Evolutionary conservation across 2,797 vertebrate genomes (phyloP), one percentile per base, ranked within the genome.

Genomic region (Chelonia mydas): DNA sequence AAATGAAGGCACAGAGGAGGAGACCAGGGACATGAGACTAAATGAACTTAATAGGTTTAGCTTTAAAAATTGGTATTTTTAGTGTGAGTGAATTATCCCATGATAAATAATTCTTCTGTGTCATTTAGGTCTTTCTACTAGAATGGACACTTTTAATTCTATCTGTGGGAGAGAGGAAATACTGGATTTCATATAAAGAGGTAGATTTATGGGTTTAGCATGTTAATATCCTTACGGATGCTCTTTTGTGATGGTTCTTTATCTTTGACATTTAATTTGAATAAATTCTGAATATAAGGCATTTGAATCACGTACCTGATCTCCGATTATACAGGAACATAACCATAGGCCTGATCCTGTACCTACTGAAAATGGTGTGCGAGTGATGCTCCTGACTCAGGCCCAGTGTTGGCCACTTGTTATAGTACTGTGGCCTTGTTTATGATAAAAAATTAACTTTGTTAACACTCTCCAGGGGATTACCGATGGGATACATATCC

Each of bases 61-160:
- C 3, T 82, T 94, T 93, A 95, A 91, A 91, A 33, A 33, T 61
- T 31, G 65, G 88, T 76, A 61, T 90, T 95, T 88, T 33, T 31
- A 37, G 51, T 21, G 65, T 72, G 10, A 59, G 5, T 57, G 11
- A 80, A 12, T 41, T 91, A 49, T 88, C 54, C 47, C 85, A 84
- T 88, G 50, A 53, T 47, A 90, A 82, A 85, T 33, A 92, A 94
- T 86, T 94, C 74, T 82, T 94, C 21, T 81, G 51, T 57, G 72
- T 82, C 47, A 89, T 92, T 95, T 28, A 77, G 45, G 28, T 84
- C 72, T 88, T 84, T 88, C 45, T 49, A 12, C 27, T 45, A 45
- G 90, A 96, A 88, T 53, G 41, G 90, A 55, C 11, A 93, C 94
- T 92, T 78, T 81, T 49, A 61, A 78, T 86, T 81, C 11, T 53